Base-by-base conservation (phyloP, 2,888 invertebrate genomes). In the Onchidella celtica region DNA sequence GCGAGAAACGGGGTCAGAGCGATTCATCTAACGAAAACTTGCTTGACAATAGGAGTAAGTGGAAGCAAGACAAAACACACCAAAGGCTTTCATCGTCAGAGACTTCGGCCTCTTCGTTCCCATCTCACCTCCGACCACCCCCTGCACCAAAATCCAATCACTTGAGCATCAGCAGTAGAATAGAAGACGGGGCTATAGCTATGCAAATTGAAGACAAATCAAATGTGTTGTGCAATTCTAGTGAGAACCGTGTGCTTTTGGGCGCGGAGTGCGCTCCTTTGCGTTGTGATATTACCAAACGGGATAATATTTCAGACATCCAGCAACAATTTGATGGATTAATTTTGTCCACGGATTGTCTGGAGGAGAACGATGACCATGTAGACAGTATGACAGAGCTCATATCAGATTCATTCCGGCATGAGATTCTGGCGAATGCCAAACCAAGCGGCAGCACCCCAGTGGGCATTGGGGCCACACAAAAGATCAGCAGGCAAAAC, bases 341-440 rank as follows among this genome's bases (percentile, higher is more conserved):
- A 34, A 34, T 68, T 38, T n/a, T 75, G 6, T 59, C 81, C 17
- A 68, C 76, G 0, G 81, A 81, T 34, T 55, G 47, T 32, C 61
- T 74, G 68, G 84, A 85, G 38, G 85, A 85, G 29, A 69, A 72
- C 38, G 85, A 85, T 21, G 83, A 83, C 38, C 72, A 68, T 21
- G 73, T 83, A 11, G 84, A 84, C 40, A 83, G 83, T 40, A 84
- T 74, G 72, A 81, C 83, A 36, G 78, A 84, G 38, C 78, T 84
- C n/a, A 76, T 84, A 24, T 84, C 84, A 59, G 82, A 78, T 36
- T 74, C 81, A 14, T 76, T 76, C 55, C 27, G 81, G 24, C 63
- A 81, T 21, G 76, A 76, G 63, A 63, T 76, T 27, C 47, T 81
- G 40, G 32, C 70, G 21, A 76, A 76, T 17, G 29, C 73, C 55